Conservation (phyloP, 2,797 vertebrate genomes). For the Knipowitschia caucasica region DNA sequence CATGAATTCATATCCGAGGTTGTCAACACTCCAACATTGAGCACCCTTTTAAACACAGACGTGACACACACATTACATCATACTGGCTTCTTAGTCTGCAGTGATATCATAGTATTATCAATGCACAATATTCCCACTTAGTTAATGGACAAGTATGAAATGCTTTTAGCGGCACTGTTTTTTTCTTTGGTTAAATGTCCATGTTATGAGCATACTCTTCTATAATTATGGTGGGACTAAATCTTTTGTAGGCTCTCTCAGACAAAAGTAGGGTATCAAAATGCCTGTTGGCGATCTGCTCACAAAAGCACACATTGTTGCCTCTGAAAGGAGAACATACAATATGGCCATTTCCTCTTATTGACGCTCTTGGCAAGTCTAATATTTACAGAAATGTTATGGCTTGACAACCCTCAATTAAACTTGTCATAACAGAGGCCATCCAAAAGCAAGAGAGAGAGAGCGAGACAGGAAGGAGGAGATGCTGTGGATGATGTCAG, state of each 20-base stretch:
- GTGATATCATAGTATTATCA: slow-evolving; percentile 1
- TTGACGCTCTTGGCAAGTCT: slow-evolving; percentile 75
- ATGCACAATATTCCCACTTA: neutral
- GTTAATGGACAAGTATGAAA: neutral
- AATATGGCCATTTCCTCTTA: slow-evolving; percentile 72
- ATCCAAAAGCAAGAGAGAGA: slow-evolving; percentile 54
- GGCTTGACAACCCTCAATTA: slow-evolving; percentile 82
- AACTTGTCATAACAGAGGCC: slow-evolving; percentile 82
- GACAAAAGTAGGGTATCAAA: slow-evolving; percentile 56
- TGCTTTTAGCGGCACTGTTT: neutral
- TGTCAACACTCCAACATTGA: slow-evolving; percentile 52
- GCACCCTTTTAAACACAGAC: slow-evolving; percentile 38
- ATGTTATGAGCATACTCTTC: slow-evolving; percentile 18
- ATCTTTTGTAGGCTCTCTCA: slow-evolving; percentile 33
- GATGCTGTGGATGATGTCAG: slow-evolving; percentile 74
- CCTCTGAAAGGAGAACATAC: slow-evolving; percentile 58
- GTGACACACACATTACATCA: slow-evolving; percentile 49
- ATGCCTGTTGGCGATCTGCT: slow-evolving; percentile 61
- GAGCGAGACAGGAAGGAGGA: slow-evolving; percentile 69
- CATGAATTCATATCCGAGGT: slow-evolving; percentile 38
- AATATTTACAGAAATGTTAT: slow-evolving; percentile 82
- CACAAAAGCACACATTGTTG: slow-evolving; percentile 76
- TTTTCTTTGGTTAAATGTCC: slow-evolving; percentile 5
- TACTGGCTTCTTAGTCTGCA: slow-evolving; percentile 20
- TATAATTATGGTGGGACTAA: slow-evolving; percentile 27